A percentile compares a stretch with the other conserved stretches of the same genome.
Conservation (phyloP, 1,140 invertebrate species). For the Xylocopa sonorina region DNA sequence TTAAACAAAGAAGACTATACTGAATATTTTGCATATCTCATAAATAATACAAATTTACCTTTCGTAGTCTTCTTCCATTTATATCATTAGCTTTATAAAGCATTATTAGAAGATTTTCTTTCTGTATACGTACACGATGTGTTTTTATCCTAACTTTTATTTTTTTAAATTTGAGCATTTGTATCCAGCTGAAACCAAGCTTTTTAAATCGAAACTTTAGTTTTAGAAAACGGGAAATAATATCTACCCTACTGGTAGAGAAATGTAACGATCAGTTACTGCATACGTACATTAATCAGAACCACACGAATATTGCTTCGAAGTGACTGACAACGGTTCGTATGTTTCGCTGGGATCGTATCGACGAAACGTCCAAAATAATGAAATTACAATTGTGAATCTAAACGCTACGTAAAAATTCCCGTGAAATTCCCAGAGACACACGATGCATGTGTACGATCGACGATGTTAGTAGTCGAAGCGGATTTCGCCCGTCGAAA, state of each 20-base stretch:
- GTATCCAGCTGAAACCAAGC: no score
- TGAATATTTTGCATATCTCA: no score
- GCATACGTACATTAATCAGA: not conserved
- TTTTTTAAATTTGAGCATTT: no score
- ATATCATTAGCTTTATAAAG: no score
- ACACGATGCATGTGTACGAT: conserved; percentile 35
- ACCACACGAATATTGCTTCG: conserved; percentile 17
- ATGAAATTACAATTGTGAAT: conserved; percentile 70
- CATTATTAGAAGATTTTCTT: no score
- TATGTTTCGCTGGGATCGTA: conserved; percentile 27
- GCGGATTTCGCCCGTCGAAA: not conserved
- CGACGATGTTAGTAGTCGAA: not conserved
- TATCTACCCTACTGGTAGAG: not conserved
- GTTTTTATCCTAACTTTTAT: no score
- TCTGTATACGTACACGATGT: no score
- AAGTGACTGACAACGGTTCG: conserved; percentile 21
- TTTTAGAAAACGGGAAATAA: not conserved
- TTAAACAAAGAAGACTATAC: no score
- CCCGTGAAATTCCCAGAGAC: conserved; percentile 45
- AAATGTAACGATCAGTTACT: no score
- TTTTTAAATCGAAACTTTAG: not conserved
- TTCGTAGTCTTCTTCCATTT: no score
- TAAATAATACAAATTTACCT: no score
- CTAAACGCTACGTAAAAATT: conserved; percentile 43
- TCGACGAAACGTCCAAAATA: conserved; percentile 62